A percentile compares a stretch with the other conserved stretches of the same genome.
These are phyloP conservation scores for Serripes groenlandicus DNA, from an alignment of 2,888 invertebrate species.

Conservation along the genomic window DNA sequence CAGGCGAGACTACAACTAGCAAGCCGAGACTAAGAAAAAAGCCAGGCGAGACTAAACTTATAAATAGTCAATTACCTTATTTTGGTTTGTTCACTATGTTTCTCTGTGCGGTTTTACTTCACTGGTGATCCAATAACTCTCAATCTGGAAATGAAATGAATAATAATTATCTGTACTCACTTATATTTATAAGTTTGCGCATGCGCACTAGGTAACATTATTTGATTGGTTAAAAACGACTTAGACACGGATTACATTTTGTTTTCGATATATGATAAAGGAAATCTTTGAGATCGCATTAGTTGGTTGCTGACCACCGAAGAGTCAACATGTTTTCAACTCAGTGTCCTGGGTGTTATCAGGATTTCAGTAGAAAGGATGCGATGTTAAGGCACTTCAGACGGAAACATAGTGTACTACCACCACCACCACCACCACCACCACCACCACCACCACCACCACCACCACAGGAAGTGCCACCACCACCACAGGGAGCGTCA, in stretches of 20 bases:
- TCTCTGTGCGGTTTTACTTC: too few species aligned
- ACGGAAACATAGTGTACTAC: too few species aligned
- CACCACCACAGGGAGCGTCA: too few species aligned
- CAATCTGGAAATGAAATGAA: neutral
- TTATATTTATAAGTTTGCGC: neutral
- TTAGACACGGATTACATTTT: neutral
- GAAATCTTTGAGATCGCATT: neutral
- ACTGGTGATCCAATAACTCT: too few species aligned
- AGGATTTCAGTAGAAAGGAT: too few species aligned
- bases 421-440: too few species aligned
- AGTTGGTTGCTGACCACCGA: neutral
- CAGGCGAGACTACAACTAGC: neutral
- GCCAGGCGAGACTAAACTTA: constrained; percentile 1
- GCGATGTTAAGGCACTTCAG: too few species aligned
- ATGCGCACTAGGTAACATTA: neutral
- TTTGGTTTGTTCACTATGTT: neutral
- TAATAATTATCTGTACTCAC: too few species aligned
- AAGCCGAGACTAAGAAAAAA: constrained; percentile 24
- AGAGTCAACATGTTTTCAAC: constrained; percentile 26
- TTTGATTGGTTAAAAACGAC: neutral
- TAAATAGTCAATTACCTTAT: neutral
- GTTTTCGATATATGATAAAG: neutral
- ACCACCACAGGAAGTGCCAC: too few species aligned
- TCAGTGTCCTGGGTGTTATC: too few species aligned
- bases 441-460: too few species aligned